Evolutionary conservation across 2,797 vertebrate species (phyloP).

Genomic region (Acanthopagrus latus): DNA sequence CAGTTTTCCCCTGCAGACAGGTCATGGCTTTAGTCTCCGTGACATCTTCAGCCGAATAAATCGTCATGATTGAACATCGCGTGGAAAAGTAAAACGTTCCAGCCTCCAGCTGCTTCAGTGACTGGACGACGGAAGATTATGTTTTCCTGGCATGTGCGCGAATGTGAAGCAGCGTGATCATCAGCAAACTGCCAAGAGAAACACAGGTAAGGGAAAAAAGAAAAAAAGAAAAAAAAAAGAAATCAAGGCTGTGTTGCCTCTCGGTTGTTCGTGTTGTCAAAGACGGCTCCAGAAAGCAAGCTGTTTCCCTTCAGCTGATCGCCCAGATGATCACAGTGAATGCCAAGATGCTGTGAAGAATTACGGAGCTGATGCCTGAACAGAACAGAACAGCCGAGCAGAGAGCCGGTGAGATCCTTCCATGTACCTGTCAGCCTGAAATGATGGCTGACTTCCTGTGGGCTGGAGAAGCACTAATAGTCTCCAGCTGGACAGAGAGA

Average conservation of each 20-base stretch:
- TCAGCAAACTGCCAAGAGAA: constrained; percentile 26
- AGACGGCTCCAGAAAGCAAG: constrained; percentile 32
- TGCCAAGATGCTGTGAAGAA: constrained; percentile 63
- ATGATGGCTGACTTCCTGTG: constrained; percentile 96
- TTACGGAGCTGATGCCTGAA: constrained; percentile 61
- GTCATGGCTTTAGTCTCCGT: constrained; percentile 11
- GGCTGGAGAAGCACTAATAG: constrained; percentile 90
- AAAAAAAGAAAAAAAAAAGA: not conserved
- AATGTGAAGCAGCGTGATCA: constrained; percentile 23
- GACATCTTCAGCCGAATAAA: constrained; percentile 11
- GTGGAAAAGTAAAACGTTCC: constrained; percentile 27
- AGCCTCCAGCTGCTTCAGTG: constrained; percentile 15
- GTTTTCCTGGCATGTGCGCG: constrained; percentile 31
- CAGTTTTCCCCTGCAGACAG: constrained; percentile 10
- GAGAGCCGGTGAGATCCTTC: constrained; percentile 87
- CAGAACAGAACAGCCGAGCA: constrained; percentile 64
- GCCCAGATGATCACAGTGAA: constrained; percentile 50
- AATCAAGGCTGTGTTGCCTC: constrained; percentile 8
- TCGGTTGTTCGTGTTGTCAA: constrained; percentile 38
- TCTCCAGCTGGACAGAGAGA: constrained; percentile 88
- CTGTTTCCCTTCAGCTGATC: constrained; percentile 56
- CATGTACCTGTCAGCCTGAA: constrained; percentile 95
- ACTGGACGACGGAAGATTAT: constrained; percentile 11
- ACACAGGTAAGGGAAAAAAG: constrained; percentile 1
- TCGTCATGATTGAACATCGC: not conserved